phyloP scores from a whole-genome alignment of 2,113 vertebrate genomes.

The Hypomesus transpacificus region DNA sequence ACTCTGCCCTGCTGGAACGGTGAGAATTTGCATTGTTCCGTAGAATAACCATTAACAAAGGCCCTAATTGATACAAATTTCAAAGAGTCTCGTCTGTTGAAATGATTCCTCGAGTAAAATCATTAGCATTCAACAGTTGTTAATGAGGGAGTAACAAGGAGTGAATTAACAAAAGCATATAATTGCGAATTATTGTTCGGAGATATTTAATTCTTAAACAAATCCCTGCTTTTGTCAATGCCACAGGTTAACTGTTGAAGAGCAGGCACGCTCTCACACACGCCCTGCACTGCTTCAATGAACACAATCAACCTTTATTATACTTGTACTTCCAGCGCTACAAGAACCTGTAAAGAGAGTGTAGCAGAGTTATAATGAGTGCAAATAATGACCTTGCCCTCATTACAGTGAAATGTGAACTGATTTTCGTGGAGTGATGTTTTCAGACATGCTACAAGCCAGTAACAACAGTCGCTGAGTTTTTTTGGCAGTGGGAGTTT shows the following conservation, averaged over 20 bases:
- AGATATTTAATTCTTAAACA: conserved; percentile 43
- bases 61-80: conserved; percentile 67
- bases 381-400: conserved; percentile 44
- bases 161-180: conserved; percentile 62
- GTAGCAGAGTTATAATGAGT: conserved; percentile 15
- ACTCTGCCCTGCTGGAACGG: conserved; percentile 35
- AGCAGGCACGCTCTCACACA: conserved; percentile 2
- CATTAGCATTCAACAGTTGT: conserved; percentile 58
- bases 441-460: conserved; percentile 49
- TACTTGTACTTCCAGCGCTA: background rate
- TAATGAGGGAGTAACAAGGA: conserved; percentile 67
- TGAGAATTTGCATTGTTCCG: conserved; percentile 51
- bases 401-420: conserved; percentile 51
- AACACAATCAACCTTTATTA: background rate
- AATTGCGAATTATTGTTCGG: conserved; percentile 49
- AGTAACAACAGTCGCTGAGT: conserved; percentile 51
- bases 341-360: background rate
- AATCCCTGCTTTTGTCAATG: conserved; percentile 17
- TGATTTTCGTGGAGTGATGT: conserved; percentile 43
- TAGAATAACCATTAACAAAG: conserved; percentile 63
- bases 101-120: conserved; percentile 64
- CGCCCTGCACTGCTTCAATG: background rate
- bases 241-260: conserved; percentile 44
- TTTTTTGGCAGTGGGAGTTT: conserved; percentile 35
- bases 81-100: conserved; percentile 64